These are phyloP conservation scores for Matsumyia berberina DNA, from an alignment of 2,888 invertebrate species.

Conservation along the genomic window DNA sequence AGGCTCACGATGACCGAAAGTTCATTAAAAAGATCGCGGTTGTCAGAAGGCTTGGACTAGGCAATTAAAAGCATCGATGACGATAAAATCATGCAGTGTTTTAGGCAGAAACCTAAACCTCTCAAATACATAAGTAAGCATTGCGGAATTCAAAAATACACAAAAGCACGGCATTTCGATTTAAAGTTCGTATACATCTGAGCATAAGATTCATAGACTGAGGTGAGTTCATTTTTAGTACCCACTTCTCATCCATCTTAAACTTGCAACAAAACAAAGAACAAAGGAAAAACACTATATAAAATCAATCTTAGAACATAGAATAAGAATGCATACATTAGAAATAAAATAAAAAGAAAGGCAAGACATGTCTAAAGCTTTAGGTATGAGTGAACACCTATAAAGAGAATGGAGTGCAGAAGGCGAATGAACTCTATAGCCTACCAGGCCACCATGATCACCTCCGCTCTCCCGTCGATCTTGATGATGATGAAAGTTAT, in stretches of 20 bases:
- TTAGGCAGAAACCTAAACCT: too few species aligned
- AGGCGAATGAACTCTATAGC: conserved; percentile 83
- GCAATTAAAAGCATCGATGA: too few species aligned
- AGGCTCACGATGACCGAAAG: too few species aligned
- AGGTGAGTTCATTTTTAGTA: not conserved
- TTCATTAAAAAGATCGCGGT: too few species aligned
- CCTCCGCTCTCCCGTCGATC: conserved; percentile 65
- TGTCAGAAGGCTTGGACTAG: too few species aligned
- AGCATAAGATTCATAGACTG: not conserved
- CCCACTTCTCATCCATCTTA: not conserved
- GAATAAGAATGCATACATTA: conserved; percentile 8
- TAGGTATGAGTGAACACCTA: conserved; percentile 45
- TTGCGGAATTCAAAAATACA: not conserved
- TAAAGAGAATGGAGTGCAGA: conserved; percentile 81
- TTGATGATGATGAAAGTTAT: conserved; percentile 81
- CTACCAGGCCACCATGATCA: conserved; percentile 70
- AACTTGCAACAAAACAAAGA: not conserved
- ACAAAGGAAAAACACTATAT: not conserved
- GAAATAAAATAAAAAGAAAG: conserved; percentile 35
- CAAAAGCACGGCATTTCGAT: not conserved
- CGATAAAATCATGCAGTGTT: too few species aligned
- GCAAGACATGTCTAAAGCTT: conserved; percentile 12
- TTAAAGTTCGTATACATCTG: not conserved
- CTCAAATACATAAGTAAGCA: too few species aligned
- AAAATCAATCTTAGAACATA: conserved; percentile 19